phyloP scores from a whole-genome alignment of 2,113 vertebrate species.

The Clarias magur region DNA sequence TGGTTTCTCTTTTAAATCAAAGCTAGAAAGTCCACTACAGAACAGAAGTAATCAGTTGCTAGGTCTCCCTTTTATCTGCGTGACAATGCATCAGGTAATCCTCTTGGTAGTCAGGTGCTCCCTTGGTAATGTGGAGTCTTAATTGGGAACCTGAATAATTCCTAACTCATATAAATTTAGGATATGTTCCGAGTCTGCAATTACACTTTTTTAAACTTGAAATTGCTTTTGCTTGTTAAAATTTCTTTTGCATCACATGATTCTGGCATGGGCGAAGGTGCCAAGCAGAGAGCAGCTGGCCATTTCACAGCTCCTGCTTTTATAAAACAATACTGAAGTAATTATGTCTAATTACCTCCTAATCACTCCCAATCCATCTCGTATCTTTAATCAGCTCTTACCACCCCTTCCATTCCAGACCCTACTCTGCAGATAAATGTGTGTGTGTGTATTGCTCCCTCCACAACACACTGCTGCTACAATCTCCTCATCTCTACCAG shows the following conservation, averaged over 20 bases:
- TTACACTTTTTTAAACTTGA: background rate
- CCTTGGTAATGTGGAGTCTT: background rate
- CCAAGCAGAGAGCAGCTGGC: constrained; percentile 63
- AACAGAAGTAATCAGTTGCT: too few relatives aligned
- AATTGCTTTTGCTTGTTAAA: background rate
- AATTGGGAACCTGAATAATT: background rate
- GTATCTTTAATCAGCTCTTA: constrained; percentile 67
- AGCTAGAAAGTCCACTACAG: too few relatives aligned
- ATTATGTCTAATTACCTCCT: constrained; percentile 69
- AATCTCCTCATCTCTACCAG: background rate
- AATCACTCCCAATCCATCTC: constrained; percentile 69
- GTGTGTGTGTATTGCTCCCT: background rate
- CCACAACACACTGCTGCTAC: background rate
- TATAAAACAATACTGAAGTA: constrained; percentile 74
- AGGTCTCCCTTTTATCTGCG: too few relatives aligned
- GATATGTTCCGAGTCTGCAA: background rate
- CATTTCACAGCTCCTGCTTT: constrained; percentile 69
- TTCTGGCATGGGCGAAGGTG: constrained; percentile 20
- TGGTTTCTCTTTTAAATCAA: too few relatives aligned
- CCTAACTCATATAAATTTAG: background rate
- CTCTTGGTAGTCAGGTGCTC: too few relatives aligned
- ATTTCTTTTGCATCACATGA: background rate
- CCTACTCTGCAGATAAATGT: constrained; percentile 51
- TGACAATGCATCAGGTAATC: too few relatives aligned
- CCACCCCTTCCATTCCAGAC: constrained; percentile 1